Evolutionary conservation across 2,797 vertebrate genomes (phyloP), one percentile per base, ranked within the genome.

Genomic region (Notoglanidium macrostoma): DNA sequence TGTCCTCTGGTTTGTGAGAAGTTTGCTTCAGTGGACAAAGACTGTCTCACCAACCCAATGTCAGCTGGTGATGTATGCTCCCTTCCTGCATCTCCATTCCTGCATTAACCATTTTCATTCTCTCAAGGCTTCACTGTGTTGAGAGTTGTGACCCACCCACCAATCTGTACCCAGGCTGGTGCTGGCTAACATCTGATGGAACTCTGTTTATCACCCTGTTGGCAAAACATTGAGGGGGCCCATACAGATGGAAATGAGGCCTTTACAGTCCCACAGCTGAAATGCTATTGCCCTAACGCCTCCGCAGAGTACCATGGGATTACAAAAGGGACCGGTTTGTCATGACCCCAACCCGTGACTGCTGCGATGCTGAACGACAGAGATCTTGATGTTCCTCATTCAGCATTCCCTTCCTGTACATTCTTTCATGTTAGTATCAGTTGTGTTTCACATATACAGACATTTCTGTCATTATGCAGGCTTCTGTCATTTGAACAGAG

Each of bases 221-320:
- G 89, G 89, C 87, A 90, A 86, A 90, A 90, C 88, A 89, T 79
- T 85, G 86, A 85, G 78, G 84, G 49, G 73, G 72, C 67, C 87
- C 77, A 85, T 91, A 88, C 87, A 91, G 88, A 92, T 92, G 91
- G 73, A 88, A 92, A 91, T 91, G 86, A 91, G 89, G 87, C 84
- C 88, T 89, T 91, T 90, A 85, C 81, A 77, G 88, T 86, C 87
- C 86, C 73, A 85, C 88, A 88, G 89, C 54, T 23, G 63, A 88
- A 87, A 88, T 87, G 68, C 86, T 87, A 79, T 86, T 88, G 85
- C 85, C 85, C 87, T 90, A 89, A 90, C 74, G 90, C 89, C 90
- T 91, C 89, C 68, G 57, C 83, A 81, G 86, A 88, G 82, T 90
- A 83, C 86, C 86, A 86, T 46, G 83, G 83, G 84, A 89, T 86